These are phyloP conservation scores for Lasius platythorax DNA, from an alignment of 2,888 invertebrate genomes.

Conservation along the genomic window DNA sequence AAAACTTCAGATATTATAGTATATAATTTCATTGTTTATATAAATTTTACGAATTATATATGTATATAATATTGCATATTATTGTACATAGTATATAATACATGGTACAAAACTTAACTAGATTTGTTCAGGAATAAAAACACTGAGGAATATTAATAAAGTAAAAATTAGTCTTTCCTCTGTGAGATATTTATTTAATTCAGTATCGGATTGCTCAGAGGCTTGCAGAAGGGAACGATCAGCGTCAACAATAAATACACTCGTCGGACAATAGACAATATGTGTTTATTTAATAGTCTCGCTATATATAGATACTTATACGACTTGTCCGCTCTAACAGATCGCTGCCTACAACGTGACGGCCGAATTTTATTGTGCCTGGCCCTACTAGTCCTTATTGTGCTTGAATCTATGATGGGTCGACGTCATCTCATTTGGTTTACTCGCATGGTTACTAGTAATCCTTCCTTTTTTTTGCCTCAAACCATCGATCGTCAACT, in stretches of 20 bases:
- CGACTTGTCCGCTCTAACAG: constrained; percentile 84
- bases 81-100: neutral
- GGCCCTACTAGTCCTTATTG: constrained; percentile 85
- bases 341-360: constrained; percentile 85
- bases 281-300: constrained; percentile 85
- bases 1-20: constrained; percentile 18
- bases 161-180: neutral
- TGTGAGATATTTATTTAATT: constrained; percentile 62
- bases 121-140: constrained; percentile 10
- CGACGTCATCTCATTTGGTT: constrained; percentile 70
- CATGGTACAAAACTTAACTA: neutral
- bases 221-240: constrained; percentile 63
- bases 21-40: too few species aligned
- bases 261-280: constrained; percentile 84
- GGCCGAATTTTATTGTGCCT: constrained; percentile 86
- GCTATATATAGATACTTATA: constrained; percentile 84
- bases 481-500: constrained; percentile 72
- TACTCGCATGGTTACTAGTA: constrained; percentile 57
- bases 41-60: too few species aligned
- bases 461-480: constrained; percentile 11
- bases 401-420: constrained; percentile 83
- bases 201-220: constrained; percentile 56
- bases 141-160: neutral
- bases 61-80: too few species aligned
- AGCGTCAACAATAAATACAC: constrained; percentile 74